Evolutionary conservation across 2,888 invertebrate genomes (phyloP).

Genomic region (Stegophylla sp.): DNA sequence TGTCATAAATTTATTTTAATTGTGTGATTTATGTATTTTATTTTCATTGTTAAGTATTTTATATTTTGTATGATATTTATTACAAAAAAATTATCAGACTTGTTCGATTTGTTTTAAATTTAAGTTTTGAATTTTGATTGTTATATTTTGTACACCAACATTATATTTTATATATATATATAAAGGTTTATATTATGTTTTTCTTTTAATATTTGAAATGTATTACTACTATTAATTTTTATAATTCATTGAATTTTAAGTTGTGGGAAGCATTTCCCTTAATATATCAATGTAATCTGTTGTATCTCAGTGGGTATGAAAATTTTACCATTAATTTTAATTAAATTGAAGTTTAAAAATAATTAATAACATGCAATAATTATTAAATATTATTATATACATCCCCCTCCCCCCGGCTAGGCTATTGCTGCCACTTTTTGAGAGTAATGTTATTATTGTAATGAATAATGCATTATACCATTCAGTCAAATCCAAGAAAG

Average conservation of each 20-base stretch:
- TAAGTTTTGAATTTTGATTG: conserved; percentile 4
- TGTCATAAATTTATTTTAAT: neutral
- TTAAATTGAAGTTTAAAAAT: too few relatives aligned
- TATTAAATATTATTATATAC: too few relatives aligned
- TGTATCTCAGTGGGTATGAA: too few relatives aligned
- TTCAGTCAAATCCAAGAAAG: conserved; percentile 18
- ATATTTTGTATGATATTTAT: neutral
- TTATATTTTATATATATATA: neutral
- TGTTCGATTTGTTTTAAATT: neutral
- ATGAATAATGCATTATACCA: conserved; percentile 14
- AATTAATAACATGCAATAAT: too few relatives aligned
- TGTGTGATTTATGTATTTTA: neutral
- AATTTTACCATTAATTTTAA: too few relatives aligned
- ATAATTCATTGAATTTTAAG: too few relatives aligned
- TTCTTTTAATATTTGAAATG: too few relatives aligned
- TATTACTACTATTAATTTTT: too few relatives aligned
- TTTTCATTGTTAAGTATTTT: conserved; percentile 8
- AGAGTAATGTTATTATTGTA: conserved; percentile 35
- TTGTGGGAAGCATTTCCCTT: too few relatives aligned
- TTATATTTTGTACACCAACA: neutral
- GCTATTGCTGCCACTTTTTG: conserved; percentile 34
- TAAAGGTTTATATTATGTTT: too few relatives aligned
- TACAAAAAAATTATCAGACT: neutral
- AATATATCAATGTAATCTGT: too few relatives aligned
- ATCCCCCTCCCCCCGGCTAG: too few relatives aligned